These are phyloP conservation scores for Trissolcus brochymenae DNA, from an alignment of 2,888 invertebrate species.

Conservation along the genomic window DNA sequence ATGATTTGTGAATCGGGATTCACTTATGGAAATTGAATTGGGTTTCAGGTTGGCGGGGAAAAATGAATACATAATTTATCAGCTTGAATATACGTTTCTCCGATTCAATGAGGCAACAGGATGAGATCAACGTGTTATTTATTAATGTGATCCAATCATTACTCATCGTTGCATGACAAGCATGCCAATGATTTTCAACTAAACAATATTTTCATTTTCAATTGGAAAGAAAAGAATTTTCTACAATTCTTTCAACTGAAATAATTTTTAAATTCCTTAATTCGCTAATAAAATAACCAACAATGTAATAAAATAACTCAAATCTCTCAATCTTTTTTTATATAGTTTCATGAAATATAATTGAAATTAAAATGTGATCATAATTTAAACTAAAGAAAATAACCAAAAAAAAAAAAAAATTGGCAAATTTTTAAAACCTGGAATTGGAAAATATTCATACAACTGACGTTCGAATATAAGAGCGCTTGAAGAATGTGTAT, in stretches of 20 bases:
- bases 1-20: not conserved
- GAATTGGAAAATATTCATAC: constrained; percentile 22
- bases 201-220: too few species aligned
- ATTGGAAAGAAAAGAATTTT: too few species aligned
- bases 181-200: too few species aligned
- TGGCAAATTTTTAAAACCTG: not conserved
- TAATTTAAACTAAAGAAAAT: not conserved
- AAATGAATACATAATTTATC: constrained; percentile 29
- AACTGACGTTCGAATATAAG: constrained; percentile 15
- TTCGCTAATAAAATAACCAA: too few species aligned
- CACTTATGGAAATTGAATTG: constrained; percentile 1
- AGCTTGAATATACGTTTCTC: constrained; percentile 4
- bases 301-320: too few species aligned
- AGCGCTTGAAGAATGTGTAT: constrained; percentile 42
- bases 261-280: too few species aligned
- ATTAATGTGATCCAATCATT: constrained; percentile 52
- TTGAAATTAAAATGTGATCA: not conserved
- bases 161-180: constrained; percentile 21
- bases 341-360: too few species aligned
- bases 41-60: not conserved
- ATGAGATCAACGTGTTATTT: constrained; percentile 52
- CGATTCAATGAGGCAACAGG: constrained; percentile 16
- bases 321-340: too few species aligned
- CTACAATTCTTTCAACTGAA: too few species aligned
- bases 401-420: not conserved